A percentile compares a stretch with the other conserved stretches of the same genome.
Evolutionary conservation across 92 coral and sea anemone species (phyloP).

Genomic region (Palythoa heliodiscus): DNA sequence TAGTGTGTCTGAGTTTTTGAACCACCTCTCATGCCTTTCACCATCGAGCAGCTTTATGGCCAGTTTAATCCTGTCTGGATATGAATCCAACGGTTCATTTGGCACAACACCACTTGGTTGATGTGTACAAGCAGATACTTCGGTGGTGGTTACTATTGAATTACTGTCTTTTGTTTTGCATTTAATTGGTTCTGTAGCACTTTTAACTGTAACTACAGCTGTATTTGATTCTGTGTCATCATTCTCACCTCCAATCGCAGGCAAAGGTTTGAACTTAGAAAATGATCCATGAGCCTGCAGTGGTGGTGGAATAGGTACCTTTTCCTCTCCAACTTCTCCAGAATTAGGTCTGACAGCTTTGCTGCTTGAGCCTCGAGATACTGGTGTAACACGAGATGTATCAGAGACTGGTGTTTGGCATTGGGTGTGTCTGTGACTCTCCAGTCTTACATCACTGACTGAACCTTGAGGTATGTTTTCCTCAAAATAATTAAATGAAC

Average conservation of each 20-base stretch:
- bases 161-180: not conserved
- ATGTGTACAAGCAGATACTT: slow-evolving; percentile 3
- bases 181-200: not conserved
- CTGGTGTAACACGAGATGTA: not conserved
- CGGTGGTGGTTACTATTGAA: slow-evolving; percentile 22
- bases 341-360: slow-evolving; percentile 4
- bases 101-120: slow-evolving; percentile 43
- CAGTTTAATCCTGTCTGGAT: slow-evolving; percentile 71
- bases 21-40: slow-evolving; percentile 85
- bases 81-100: slow-evolving; percentile 67
- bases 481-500: not conserved
- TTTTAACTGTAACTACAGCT: not conserved
- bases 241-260: slow-evolving; percentile 65
- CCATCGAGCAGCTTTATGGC: slow-evolving; percentile 89
- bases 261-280: slow-evolving; percentile 78
- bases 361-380: not conserved
- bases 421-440: not conserved
- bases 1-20: slow-evolving; percentile 68
- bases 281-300: slow-evolving; percentile 68
- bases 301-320: slow-evolving; percentile 42
- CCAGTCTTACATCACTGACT: slow-evolving; percentile 1
- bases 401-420: not conserved
- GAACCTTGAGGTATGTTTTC: not conserved
- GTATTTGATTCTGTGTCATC: not conserved
- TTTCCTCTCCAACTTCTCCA: slow-evolving; percentile 15